phyloP scores from a whole-genome alignment of 2,888 invertebrate genomes.

The Agrochola litura region DNA sequence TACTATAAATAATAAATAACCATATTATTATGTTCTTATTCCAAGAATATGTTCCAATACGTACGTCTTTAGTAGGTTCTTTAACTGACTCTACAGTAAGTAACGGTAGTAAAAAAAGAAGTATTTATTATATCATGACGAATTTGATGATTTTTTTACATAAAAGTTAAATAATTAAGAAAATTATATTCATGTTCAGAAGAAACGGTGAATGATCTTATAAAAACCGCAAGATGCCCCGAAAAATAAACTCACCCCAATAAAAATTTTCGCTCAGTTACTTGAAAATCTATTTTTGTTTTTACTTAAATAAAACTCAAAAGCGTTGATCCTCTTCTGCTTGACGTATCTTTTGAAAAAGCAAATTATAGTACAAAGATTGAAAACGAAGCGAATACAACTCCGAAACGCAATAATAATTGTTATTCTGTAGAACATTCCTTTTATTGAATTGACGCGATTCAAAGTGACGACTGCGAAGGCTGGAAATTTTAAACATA shows the following conservation, averaged over 20 bases:
- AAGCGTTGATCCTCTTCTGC: slow-evolving; percentile 53
- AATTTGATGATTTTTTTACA: too few species aligned
- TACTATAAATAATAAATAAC: background rate
- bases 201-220: slow-evolving; percentile 27
- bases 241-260: slow-evolving; percentile 42
- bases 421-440: slow-evolving; percentile 66
- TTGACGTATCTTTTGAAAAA: slow-evolving; percentile 49
- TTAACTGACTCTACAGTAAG: background rate
- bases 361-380: slow-evolving; percentile 65
- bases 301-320: slow-evolving; percentile 50
- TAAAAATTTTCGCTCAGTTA: slow-evolving; percentile 43
- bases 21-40: background rate
- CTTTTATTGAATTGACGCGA: slow-evolving; percentile 68
- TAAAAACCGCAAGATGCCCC: slow-evolving; percentile 24
- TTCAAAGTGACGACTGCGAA: slow-evolving; percentile 57
- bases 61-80: background rate
- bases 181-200: background rate
- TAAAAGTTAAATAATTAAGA: background rate
- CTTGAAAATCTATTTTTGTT: slow-evolving; percentile 51
- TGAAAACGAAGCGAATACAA: slow-evolving; percentile 61
- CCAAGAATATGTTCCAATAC: background rate
- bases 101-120: background rate
- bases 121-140: background rate
- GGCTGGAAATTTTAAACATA: slow-evolving; percentile 60
- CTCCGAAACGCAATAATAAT: slow-evolving; percentile 63